Conservation (phyloP, 35 echinoderm and acorn worm species). For the Ophiothrix spiculata region DNA sequence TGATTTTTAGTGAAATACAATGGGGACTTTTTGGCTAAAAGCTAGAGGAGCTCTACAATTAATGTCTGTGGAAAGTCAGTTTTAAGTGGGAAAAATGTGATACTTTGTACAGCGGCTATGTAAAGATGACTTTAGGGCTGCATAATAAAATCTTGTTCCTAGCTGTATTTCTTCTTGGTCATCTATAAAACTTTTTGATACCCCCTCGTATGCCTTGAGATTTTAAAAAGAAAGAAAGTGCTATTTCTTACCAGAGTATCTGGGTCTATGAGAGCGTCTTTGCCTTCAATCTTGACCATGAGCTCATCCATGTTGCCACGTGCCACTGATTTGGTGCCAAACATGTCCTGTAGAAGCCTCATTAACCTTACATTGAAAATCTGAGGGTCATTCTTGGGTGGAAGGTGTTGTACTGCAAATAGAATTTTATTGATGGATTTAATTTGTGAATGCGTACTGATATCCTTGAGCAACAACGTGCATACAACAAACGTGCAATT, state of each 20-base stretch:
- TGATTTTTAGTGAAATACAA: too few species aligned
- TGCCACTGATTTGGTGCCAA: conserved; percentile 57
- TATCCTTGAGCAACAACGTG: neutral
- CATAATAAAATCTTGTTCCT: too few species aligned
- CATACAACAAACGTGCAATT: too few species aligned
- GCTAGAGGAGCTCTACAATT: too few species aligned
- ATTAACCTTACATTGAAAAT: conserved; percentile 63
- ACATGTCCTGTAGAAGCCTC: conserved; percentile 69
- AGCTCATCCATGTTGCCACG: conserved; percentile 42
- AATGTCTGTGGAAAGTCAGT: too few species aligned
- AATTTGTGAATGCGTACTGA: neutral
- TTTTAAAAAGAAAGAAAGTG: neutral
- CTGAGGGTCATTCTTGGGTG: conserved; percentile 74
- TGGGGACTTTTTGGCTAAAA: too few species aligned
- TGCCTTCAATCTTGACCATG: conserved; percentile 66
- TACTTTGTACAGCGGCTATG: too few species aligned
- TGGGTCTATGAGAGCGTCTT: conserved; percentile 49
- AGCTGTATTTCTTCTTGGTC: too few species aligned
- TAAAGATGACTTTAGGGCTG: too few species aligned
- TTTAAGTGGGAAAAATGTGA: too few species aligned
- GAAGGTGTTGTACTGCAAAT: conserved; percentile 59
- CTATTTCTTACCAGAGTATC: conserved; percentile 62
- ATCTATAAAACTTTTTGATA: too few species aligned
- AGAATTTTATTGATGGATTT: neutral
- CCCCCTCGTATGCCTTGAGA: too few species aligned